phyloP scores from a whole-genome alignment of 2,797 vertebrate genomes.

The Echeneis naucrates region DNA sequence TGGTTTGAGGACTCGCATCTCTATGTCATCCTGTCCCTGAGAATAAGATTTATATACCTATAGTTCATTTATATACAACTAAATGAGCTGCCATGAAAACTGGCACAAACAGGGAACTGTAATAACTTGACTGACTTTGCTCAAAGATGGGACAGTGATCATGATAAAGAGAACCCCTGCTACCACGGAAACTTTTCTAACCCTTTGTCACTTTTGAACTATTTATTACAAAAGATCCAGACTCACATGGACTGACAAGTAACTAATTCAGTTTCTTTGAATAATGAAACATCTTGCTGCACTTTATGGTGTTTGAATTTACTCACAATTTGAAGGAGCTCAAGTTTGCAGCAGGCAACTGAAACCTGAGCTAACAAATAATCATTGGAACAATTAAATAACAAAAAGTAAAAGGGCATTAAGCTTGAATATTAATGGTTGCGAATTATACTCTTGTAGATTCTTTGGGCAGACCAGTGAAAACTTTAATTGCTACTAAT shows the following conservation, averaged over 20 bases:
- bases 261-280: not conserved
- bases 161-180: no score
- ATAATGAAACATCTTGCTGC: not conserved
- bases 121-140: no score
- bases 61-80: no score
- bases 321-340: not conserved
- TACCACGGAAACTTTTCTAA: not conserved
- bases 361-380: not conserved
- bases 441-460: not conserved
- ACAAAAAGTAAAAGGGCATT: not conserved
- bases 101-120: no score
- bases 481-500: not conserved
- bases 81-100: no score
- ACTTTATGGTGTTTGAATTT: not conserved
- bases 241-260: not conserved
- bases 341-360: not conserved
- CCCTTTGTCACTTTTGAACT: not conserved
- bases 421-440: not conserved
- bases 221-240: not conserved
- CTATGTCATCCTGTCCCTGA: not conserved
- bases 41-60: not conserved
- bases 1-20: constrained; percentile 38
- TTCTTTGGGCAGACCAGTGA: not conserved
- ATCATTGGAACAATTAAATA: not conserved
- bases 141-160: no score